Evolutionary conservation across 1,140 invertebrate species (phyloP).

Genomic region (Dufourea novaeangliae): DNA sequence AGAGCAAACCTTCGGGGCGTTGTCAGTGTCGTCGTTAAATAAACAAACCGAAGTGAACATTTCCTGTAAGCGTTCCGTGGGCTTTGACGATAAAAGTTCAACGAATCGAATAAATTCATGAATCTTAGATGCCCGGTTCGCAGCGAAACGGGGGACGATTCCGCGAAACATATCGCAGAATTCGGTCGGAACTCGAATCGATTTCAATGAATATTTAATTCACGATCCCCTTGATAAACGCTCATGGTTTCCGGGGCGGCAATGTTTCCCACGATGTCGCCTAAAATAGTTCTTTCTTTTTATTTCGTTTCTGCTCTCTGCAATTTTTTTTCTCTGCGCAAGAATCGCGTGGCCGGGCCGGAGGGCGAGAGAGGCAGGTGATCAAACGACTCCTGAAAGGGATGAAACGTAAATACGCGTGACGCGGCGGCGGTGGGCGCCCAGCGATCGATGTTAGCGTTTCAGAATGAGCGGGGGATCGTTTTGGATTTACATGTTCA

Average conservation of each 20-base stretch:
- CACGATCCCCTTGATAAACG: constrained; percentile 18
- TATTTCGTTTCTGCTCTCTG: too few species aligned
- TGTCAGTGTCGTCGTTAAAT: too few species aligned
- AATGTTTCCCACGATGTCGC: not conserved
- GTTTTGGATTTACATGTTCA: constrained; percentile 54
- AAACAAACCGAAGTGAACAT: constrained; percentile 5
- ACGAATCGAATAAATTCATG: constrained; percentile 33
- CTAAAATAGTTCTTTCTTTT: not conserved
- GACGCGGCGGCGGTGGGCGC: too few species aligned
- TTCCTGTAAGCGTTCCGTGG: not conserved
- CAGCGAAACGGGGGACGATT: not conserved
- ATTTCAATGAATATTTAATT: constrained; percentile 31
- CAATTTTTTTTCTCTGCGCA: not conserved
- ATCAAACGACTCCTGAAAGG: constrained; percentile 6
- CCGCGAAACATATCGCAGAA: constrained; percentile 31
- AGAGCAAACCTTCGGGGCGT: too few species aligned
- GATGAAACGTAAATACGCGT: constrained; percentile 20
- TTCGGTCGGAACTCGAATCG: constrained; percentile 11
- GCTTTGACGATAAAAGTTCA: constrained; percentile 20
- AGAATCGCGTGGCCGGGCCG: too few species aligned
- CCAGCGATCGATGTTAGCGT: constrained; percentile 13
- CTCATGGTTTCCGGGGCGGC: too few species aligned
- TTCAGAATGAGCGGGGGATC: constrained; percentile 30
- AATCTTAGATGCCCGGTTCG: constrained; percentile 29
- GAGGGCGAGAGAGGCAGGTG: not conserved